phyloP scores from a whole-genome alignment of 2,113 vertebrate genomes.

The Atrichornis clamosus region DNA sequence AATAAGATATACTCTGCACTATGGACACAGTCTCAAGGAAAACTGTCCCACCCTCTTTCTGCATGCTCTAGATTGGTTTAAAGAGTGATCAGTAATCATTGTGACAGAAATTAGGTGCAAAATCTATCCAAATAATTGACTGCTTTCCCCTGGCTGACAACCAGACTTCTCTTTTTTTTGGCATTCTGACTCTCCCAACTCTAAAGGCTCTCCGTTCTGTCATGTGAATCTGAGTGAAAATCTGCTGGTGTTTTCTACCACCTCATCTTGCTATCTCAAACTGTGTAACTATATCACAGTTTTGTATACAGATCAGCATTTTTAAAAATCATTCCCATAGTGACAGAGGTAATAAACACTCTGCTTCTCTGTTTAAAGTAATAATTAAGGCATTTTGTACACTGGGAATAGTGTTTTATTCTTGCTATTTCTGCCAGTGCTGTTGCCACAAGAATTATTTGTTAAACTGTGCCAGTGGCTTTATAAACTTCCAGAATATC shows the following conservation, averaged over 20 bases:
- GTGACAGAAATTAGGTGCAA: not conserved
- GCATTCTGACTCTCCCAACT: not conserved
- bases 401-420: not conserved
- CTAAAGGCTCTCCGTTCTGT: not conserved
- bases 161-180: not conserved
- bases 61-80: fast-evolving
- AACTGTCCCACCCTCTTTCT: not conserved
- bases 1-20: not conserved
- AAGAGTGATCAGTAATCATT: not conserved
- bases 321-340: not conserved
- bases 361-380: not conserved
- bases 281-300: not conserved
- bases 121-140: not conserved
- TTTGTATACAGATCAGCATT: not conserved
- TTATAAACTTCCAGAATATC: not conserved
- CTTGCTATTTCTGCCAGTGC: not conserved
- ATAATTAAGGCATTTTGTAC: not conserved
- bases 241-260: not conserved
- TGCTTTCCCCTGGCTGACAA: not conserved
- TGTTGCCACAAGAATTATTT: not conserved
- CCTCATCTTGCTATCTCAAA: not conserved
- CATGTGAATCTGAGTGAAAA: not conserved
- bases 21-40: not conserved
- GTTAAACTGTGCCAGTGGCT: not conserved
- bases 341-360: not conserved